Percentiles rank a stretch among this genome's conserved stretches.
Conservation (phyloP, 1,140 invertebrate genomes). For the Saccostrea cuccullata region DNA sequence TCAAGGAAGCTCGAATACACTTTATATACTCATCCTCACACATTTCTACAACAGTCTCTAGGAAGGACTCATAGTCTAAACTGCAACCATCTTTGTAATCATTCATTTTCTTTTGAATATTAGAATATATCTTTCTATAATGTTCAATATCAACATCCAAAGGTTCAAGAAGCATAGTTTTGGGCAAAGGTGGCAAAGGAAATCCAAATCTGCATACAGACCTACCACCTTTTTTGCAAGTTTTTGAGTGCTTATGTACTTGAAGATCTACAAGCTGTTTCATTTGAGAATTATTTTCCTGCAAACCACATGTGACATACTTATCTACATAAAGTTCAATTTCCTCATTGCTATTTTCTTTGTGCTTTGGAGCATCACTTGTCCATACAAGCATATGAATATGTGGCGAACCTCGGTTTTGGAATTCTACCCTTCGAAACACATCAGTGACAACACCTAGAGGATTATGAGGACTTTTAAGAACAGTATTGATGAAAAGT, state of each 20-base stretch:
- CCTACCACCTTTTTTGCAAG: conserved; percentile 57
- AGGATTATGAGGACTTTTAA: conserved; percentile 46
- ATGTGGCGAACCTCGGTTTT: conserved; percentile 53
- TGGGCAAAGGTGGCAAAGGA: conserved; percentile 55
- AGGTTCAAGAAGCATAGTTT: conserved; percentile 60
- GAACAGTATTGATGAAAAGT: conserved; percentile 47
- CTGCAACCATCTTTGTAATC: conserved; percentile 40
- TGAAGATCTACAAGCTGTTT: conserved; percentile 56
- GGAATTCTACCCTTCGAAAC: conserved; percentile 52
- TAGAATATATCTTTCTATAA: conserved; percentile 45
- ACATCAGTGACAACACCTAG: conserved; percentile 50
- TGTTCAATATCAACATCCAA: conserved; percentile 46
- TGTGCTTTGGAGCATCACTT: conserved; percentile 44
- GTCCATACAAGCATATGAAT: conserved; percentile 54
- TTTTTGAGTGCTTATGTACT: conserved; percentile 59
- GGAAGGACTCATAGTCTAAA: conserved; percentile 53
- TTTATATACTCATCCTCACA: conserved; percentile 57
- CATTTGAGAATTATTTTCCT: conserved; percentile 41
- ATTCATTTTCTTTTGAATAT: conserved; percentile 46
- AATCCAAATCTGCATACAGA: conserved; percentile 59
- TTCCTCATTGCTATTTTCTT: conserved; percentile 31
- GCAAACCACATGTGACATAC: conserved; percentile 50
- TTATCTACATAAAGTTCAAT: conserved; percentile 46
- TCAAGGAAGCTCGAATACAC: conserved; percentile 54
- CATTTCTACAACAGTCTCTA: conserved; percentile 49